Evolutionary conservation across 2,888 invertebrate species (phyloP), one percentile per base, ranked within the genome.

Genomic region (Athripsodes cinereus): DNA sequence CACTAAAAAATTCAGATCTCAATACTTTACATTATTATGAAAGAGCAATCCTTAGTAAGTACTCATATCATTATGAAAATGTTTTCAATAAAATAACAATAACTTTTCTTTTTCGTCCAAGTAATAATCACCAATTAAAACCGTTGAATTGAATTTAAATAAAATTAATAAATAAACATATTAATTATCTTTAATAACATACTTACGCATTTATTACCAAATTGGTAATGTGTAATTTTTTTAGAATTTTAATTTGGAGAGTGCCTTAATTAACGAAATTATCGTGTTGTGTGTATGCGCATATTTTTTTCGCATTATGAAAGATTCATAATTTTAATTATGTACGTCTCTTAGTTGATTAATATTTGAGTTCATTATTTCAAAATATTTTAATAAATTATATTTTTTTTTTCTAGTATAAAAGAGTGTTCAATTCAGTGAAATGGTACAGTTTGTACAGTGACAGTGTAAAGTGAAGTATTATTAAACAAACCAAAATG

Each of bases 401-500:
- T 2, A 48, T 11, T n/a, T n/a, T n/a, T n/a, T n/a, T 48, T 48
- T 8, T 21, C 16, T 22, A 55, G 47, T 55, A 55, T 55, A 55
- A 34, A 55, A 55, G 55, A 20, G 20, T 40, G 50, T 16, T 20
- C 20, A 34, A 34, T 55, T n/a, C 10, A 13, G 3, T 13, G 11
- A 50, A 19, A 22, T 10, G 2, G 35, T 50, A 55, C 55, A 55
- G 55, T 55, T 34, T 50, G 19, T 26, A 20, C 26, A 50, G 50
- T 50, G 50, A 50, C 22, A 22, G 50, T 26, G 22, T 22, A 2
- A 10, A 50, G 50, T 47, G 50, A 22, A 50, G 22, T 20, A 48
- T 20, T 20, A n/a, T 11, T 22, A 50, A 22, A 6, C 3, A 11
- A 50, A n/a, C 19, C 19, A 26, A 22, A 22, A 50, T 50, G 50